Percentiles rank a stretch among this genome's conserved stretches.
Evolutionary conservation across 2,888 invertebrate species (phyloP).

Genomic region (Hypselothyrea guttata): DNA sequence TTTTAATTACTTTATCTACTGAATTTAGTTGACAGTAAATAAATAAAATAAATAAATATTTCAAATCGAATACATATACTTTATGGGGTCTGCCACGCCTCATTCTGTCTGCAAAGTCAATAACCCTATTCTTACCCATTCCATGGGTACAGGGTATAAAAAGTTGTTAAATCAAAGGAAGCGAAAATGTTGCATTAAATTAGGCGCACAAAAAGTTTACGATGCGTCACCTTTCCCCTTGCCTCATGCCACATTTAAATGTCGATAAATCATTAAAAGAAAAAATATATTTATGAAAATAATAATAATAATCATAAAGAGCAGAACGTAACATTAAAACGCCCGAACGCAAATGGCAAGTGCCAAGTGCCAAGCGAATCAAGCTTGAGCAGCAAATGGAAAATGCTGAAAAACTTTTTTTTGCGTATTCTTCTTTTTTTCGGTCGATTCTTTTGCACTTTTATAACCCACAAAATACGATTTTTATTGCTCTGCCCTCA

Average conservation of each 20-base stretch:
- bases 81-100: too few species aligned
- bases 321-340: constrained; percentile 43
- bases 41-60: too few species aligned
- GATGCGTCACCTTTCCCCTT: constrained; percentile 53
- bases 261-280: constrained; percentile 73
- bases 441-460: constrained; percentile 52
- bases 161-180: constrained; percentile 35
- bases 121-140: too few species aligned
- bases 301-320: constrained; percentile 41
- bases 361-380: constrained; percentile 6
- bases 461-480: constrained; percentile 72
- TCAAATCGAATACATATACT: too few species aligned
- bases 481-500: constrained; percentile 66
- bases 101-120: too few species aligned
- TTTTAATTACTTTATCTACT: too few species aligned
- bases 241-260: constrained; percentile 59
- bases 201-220: constrained; percentile 66
- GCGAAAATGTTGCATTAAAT: constrained; percentile 71
- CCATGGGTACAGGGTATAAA: too few species aligned
- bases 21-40: too few species aligned
- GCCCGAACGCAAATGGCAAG: constrained; percentile 37
- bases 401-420: constrained; percentile 40
- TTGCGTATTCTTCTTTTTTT: constrained; percentile 1
- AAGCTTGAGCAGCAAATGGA: constrained; percentile 41
- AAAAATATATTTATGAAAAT: constrained; percentile 19